Evolutionary conservation across 23 tunicate genomes (phyloP), one percentile per base, ranked within the genome.

Genomic region (Styela clava): DNA sequence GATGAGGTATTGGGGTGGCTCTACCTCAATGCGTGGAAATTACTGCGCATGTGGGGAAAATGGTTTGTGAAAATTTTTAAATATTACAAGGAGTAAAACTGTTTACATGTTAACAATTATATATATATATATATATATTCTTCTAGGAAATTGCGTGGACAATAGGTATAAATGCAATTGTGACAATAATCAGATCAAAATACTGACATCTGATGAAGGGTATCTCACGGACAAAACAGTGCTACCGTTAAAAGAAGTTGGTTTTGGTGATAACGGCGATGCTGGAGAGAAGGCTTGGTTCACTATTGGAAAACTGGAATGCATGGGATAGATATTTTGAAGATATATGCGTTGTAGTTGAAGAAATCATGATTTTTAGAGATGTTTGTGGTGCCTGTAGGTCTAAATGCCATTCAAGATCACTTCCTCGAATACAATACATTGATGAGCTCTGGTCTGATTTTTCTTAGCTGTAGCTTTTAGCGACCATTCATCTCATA

Each of bases 231-330:
- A 65, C 16, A 65, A 65, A 65, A 25, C 71, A 28, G 16, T 5
- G 16, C 71, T 65, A 5, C 71, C 71, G 5, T 28, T 65, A 16
- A 26, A 28, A 65, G 71, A 65, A 65, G 5, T 65, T 5, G 9
- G 71, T 5, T 25, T 65, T 16, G 71, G 71, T 3, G 71, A 65
- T 16, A 65, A 25, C 9, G 71, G 71, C 5, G 30, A 26, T 65
- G 7, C 31, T 65, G 71, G 31, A 5, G 71, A 65, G 16, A 26
- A 3, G 31, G 71, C 71, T 9, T 65, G 71, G 71, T 28, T 65
- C 71, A 65, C 71, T 5, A 16, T 65, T 5, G 71, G 71, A 26
- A 65, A 65, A 28, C 16, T 65, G 31, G 71, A 65, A 65, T 65
- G 71, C 71, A 28, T 65, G 30, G 71, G 71, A 44, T 44, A 44